Evolutionary conservation across 2,797 vertebrate species (phyloP), one percentile per base, ranked within the genome.

Genomic region (Lithobates sylvaticus): DNA sequence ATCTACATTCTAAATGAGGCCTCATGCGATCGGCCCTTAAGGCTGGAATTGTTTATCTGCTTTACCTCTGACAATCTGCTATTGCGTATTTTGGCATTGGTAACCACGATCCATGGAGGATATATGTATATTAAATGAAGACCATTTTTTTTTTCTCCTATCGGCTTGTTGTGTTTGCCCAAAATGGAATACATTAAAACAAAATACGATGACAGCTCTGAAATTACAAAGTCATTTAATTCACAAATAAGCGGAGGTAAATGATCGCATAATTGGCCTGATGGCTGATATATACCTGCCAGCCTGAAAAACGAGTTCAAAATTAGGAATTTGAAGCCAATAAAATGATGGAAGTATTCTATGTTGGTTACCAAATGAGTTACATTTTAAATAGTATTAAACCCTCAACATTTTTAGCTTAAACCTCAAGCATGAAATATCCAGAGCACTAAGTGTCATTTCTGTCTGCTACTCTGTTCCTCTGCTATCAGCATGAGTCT

Each of bases 1-100:
- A 75, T 79, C 58, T 75, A 44, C 76, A 83, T 75, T 42, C 70
- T 65, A 83, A 79, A 84, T 78, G 12, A 54, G n/a, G n/a, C 50
- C 32, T 75, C 34, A 29, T 12, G 50, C 15, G 50, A 47, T 74
- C 81, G 44, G 65, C 39, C 54, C 78, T 70, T 54, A 54, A 50
- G 32, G 47, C 68, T 10, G 32, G 26, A 21, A 12, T 61, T 16
- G 9, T 70, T 76, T 84, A 72, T 39, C 29, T 42, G n/a, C n/a
- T 61, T 67, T 78, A 72, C 74, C 74, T 18, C 64, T 77, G 65
- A 36, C 67, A 84, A 61, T 71, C 47, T 42, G 67, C 44, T 67
- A 21, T 10, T 58, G 23, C 58, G 29, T 65, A 65, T 23, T 29
- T 75, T 83, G 71, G 27, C 39, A 44, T 32, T 6, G 34, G 50